Evolutionary conservation across 2,888 invertebrate species (phyloP).

Genomic region (Xestia rhomboidea): DNA sequence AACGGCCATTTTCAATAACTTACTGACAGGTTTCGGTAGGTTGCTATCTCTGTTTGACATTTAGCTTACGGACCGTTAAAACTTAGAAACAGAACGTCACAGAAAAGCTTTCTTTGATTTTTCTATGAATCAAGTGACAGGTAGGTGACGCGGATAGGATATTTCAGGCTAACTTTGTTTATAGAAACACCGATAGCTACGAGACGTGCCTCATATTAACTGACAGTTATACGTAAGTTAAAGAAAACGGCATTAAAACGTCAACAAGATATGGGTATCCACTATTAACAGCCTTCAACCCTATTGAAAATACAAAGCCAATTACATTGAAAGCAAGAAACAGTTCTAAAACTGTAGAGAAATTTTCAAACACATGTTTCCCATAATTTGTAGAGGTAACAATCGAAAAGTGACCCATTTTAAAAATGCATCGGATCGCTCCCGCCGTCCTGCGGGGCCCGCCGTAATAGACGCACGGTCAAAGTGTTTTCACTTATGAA

Average conservation of each 20-base stretch:
- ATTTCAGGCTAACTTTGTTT: too few relatives aligned
- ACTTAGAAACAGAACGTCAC: too few relatives aligned
- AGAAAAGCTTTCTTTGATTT: too few relatives aligned
- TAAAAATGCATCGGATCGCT: slow-evolving; percentile 81
- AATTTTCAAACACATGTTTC: slow-evolving; percentile 48
- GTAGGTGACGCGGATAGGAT: too few relatives aligned
- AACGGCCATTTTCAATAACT: neutral
- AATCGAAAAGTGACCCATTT: slow-evolving; percentile 73
- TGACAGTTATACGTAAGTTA: too few relatives aligned
- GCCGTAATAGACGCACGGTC: slow-evolving; percentile 81
- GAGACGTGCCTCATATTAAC: too few relatives aligned
- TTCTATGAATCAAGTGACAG: too few relatives aligned
- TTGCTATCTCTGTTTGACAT: too few relatives aligned
- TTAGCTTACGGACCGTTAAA: too few relatives aligned
- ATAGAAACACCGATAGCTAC: too few relatives aligned
- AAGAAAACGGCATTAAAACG: neutral
- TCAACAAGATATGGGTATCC: neutral
- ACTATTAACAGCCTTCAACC: neutral
- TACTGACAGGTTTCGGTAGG: too few relatives aligned
- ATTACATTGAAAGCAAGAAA: slow-evolving; percentile 28
- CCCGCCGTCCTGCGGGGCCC: slow-evolving; percentile 69
- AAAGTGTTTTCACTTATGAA: slow-evolving; percentile 87
- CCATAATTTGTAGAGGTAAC: slow-evolving; percentile 58
- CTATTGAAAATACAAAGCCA: slow-evolving; percentile 32
- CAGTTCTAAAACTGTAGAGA: slow-evolving; percentile 34